Conservation (phyloP, 2,797 vertebrate genomes). For the Lepilemur ruficaudatus region DNA sequence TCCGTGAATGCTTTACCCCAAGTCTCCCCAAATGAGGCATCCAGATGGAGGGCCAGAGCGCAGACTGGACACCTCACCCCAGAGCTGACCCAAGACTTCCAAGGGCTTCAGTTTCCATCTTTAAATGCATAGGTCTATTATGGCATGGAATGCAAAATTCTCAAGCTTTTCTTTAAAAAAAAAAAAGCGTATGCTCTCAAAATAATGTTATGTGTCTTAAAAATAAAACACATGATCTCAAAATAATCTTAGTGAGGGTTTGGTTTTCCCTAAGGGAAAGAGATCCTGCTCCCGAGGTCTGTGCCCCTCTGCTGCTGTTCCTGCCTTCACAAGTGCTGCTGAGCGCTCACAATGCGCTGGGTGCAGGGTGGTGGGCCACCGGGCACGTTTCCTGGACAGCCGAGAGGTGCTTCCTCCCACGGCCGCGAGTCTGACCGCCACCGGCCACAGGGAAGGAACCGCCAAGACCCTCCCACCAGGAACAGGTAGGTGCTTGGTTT, state of each 20-base stretch:
- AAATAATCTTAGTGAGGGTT: not conserved
- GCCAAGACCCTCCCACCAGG: not conserved
- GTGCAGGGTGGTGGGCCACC: not conserved
- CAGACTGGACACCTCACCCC: not conserved
- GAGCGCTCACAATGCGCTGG: not conserved
- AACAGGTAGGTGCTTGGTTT: not conserved
- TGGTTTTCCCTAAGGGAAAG: not conserved
- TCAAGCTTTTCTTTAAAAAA: not conserved
- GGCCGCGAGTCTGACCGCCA: not conserved
- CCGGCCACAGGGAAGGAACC: not conserved
- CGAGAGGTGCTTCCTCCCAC: not conserved
- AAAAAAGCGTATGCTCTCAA: not conserved
- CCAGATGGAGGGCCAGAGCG: not conserved
- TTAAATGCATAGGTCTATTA: not conserved
- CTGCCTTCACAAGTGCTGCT: rapidly evolving
- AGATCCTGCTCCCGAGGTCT: no score
- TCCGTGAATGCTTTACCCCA: not conserved
- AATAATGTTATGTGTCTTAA: not conserved
- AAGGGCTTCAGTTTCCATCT: not conserved
- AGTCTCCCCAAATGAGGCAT: not conserved
- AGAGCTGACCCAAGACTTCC: not conserved
- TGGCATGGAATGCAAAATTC: not conserved
- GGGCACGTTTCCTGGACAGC: not conserved
- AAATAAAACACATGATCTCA: not conserved
- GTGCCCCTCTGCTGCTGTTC: not conserved